A percentile compares a stretch with the other conserved stretches of the same genome.
Evolutionary conservation across 2,797 vertebrate genomes (phyloP).

Genomic region (Acrossocheilus wenchowensis): DNA sequence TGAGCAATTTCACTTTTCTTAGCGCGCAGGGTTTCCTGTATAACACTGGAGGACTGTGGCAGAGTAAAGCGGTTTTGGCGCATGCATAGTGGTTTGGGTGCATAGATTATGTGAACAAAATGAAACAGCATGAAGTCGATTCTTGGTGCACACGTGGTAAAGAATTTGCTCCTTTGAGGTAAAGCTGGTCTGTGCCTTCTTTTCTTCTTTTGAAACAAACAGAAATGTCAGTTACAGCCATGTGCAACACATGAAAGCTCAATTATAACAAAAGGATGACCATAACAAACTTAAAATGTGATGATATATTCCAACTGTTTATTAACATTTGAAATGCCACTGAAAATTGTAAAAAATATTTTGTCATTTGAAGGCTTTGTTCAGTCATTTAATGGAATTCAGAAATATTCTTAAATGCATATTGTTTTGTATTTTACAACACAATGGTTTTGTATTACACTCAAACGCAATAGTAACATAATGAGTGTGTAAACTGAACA

Average conservation of each 20-base stretch:
- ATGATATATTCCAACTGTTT: neutral
- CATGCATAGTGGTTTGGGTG: neutral
- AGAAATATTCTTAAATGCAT: neutral
- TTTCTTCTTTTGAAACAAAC: neutral
- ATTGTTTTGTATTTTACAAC: neutral
- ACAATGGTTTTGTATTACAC: neutral
- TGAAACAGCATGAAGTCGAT: neutral
- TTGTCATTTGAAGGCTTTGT: neutral
- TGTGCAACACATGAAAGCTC: neutral
- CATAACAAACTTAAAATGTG: neutral
- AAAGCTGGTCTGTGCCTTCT: neutral
- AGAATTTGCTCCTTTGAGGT: neutral
- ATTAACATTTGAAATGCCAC: slow-evolving; percentile 15
- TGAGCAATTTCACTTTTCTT: neutral
- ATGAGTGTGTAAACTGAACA: neutral
- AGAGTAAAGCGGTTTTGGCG: neutral
- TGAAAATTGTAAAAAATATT: slow-evolving; percentile 21
- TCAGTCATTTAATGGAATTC: neutral
- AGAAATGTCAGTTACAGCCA: neutral
- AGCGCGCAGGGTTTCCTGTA: slow-evolving; percentile 7
- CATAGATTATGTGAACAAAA: neutral
- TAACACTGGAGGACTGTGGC: neutral
- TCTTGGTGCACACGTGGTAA: neutral
- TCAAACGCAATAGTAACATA: neutral
- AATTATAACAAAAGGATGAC: neutral